Evolutionary conservation across 2,113 vertebrate species (phyloP), one percentile per base, ranked within the genome.

Genomic region (Cichladusa arquata): DNA sequence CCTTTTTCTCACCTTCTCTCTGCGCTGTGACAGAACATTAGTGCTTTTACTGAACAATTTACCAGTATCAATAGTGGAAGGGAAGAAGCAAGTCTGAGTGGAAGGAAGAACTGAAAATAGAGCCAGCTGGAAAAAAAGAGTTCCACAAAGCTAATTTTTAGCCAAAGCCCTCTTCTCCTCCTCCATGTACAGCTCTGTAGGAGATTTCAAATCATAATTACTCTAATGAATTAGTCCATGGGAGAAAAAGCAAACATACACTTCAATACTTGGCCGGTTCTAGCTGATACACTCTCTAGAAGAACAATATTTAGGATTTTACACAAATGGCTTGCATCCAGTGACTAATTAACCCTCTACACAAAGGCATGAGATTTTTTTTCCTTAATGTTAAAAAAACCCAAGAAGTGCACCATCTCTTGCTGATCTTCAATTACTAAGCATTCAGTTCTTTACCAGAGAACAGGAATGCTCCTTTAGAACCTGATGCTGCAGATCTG

Each of bases 241-340:
- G 57, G 56, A 92, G 40, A 91, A 87, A 67, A 74, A 31, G 57
- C 67, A 96, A 92, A 94, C 77, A 81, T 42, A 81, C 33, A 51
- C 65, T 78, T 61, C 84, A 92, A 51, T 56, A 91, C 67, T 89
- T 91, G 61, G 92, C 84, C 77, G 38, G 33, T 89, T 95, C 84
- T 86, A 74, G 42, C 72, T 84, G 61, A 79, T 56, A 64, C 5
- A 45, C 31, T 91, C 73, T 87, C 57, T 73, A 90, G 93, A 86
- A 92, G 72, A 95, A 84, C 26, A 96, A 79, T 76, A 91, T 72
- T 94, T 90, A 91, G 40, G 40, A 69, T 90, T 94, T 92, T 67
- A 85, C 57, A 79, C 40, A 78, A 64, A 81, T 84, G 69, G 78
- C 70, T 92, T 71, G 9, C 38, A 92, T 80, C 76, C 83, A 94